These are phyloP conservation scores for Heteronetta atricapilla DNA, from an alignment of 2,113 vertebrate genomes.

Conservation along the genomic window DNA sequence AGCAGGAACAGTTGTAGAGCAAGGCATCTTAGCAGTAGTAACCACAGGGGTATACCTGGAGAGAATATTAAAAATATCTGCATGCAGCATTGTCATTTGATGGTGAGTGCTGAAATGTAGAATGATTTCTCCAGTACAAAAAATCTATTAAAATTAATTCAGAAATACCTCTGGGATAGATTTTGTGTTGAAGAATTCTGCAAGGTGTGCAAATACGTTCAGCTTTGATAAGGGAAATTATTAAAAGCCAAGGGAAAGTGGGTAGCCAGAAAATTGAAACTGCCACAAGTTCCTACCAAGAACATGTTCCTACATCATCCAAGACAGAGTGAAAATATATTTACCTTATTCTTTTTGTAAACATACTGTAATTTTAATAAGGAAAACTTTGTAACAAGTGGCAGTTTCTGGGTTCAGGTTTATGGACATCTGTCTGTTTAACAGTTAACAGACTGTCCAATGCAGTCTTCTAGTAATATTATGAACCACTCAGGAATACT, in stretches of 20 bases:
- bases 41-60: slow-evolving; percentile 44
- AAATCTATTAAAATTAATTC: slow-evolving; percentile 69
- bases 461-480: background rate
- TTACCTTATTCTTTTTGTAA: background rate
- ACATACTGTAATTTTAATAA: background rate
- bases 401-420: background rate
- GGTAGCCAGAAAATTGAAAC: slow-evolving; percentile 36
- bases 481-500: background rate
- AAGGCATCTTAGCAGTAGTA: slow-evolving; percentile 38
- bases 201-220: slow-evolving; percentile 65
- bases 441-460: background rate
- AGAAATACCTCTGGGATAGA: slow-evolving; percentile 47
- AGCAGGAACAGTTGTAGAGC: slow-evolving; percentile 64
- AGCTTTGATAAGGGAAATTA: slow-evolving; percentile 53
- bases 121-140: slow-evolving; percentile 39
- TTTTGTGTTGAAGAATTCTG: slow-evolving; percentile 54
- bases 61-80: slow-evolving; percentile 58
- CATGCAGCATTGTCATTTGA: slow-evolving; percentile 32
- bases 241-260: slow-evolving; percentile 42
- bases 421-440: background rate
- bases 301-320: no score
- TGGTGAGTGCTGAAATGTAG: slow-evolving; percentile 27
- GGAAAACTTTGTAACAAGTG: background rate
- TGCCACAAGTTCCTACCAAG: background rate
- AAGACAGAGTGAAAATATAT: background rate